These are phyloP conservation scores for Zoanthus solanderi DNA, from an alignment of 92 coral and sea anemone genomes.

Conservation along the genomic window DNA sequence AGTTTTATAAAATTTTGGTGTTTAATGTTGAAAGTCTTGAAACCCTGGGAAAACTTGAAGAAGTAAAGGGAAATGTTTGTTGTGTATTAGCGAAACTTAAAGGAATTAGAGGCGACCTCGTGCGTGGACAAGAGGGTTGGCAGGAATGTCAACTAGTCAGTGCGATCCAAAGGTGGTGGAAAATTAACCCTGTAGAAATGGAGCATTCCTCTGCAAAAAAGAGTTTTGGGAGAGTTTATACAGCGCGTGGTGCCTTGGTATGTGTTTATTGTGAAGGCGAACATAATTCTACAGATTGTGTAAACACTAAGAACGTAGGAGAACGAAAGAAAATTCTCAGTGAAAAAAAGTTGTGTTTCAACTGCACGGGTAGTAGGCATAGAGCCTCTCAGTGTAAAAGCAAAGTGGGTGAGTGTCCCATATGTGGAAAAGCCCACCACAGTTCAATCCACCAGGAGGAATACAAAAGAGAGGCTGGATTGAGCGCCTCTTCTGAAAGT, in stretches of 20 bases:
- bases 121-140: constrained; percentile 60
- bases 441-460: constrained; percentile 31
- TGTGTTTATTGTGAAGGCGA: constrained; percentile 49
- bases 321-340: constrained; percentile 26
- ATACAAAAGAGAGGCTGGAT: constrained; percentile 15
- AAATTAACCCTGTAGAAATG: constrained; percentile 40
- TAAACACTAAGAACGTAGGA: not conserved
- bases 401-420: not conserved
- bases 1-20: constrained; percentile 34
- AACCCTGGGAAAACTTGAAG: constrained; percentile 59
- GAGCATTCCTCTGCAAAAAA: constrained; percentile 4
- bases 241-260: not conserved
- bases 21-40: constrained; percentile 47
- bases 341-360: constrained; percentile 33
- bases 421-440: constrained; percentile 23
- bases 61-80: constrained; percentile 54
- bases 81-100: constrained; percentile 51
- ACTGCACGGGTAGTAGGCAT: constrained; percentile 40
- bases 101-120: constrained; percentile 53
- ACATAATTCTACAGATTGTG: constrained; percentile 37
- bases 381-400: constrained; percentile 40
- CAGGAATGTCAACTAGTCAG: constrained; percentile 55
- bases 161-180: constrained; percentile 53
- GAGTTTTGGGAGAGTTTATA: constrained; percentile 11
- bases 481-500: constrained; percentile 4